Evolutionary conservation across 1,140 invertebrate genomes (phyloP).

Genomic region (Luehdorfia chinensis): DNA sequence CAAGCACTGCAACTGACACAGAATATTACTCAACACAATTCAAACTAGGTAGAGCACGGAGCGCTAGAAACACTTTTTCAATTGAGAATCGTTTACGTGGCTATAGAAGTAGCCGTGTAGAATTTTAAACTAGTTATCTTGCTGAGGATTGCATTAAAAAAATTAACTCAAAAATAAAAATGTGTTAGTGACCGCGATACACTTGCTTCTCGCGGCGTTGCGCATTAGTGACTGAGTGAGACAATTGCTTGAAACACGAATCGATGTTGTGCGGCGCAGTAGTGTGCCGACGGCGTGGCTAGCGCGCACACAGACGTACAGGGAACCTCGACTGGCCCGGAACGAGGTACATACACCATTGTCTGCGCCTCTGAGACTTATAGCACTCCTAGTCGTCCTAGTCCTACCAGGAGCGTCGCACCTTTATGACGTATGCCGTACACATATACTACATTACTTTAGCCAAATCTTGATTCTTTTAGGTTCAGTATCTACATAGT

Average conservation of each 20-base stretch:
- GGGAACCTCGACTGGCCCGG: slow-evolving; percentile 25
- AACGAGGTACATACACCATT: slow-evolving; percentile 36
- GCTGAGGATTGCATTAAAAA: slow-evolving; percentile 49
- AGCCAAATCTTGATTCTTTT: no score
- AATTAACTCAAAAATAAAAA: slow-evolving; percentile 60
- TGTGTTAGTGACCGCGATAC: slow-evolving; percentile 36
- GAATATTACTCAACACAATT: slow-evolving; percentile 70
- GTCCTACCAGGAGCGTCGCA: slow-evolving; percentile 4
- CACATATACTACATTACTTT: background rate
- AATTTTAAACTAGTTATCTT: slow-evolving; percentile 51
- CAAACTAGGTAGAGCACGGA: slow-evolving; percentile 46
- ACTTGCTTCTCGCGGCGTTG: slow-evolving; percentile 64
- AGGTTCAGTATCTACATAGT: no score
- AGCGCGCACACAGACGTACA: slow-evolving; percentile 36
- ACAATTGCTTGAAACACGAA: slow-evolving; percentile 56
- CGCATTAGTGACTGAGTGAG: slow-evolving; percentile 70
- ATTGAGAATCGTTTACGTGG: slow-evolving; percentile 30
- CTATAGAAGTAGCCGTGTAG: slow-evolving; percentile 34
- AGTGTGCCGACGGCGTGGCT: slow-evolving; percentile 36
- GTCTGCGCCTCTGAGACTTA: slow-evolving; percentile 24
- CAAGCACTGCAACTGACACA: slow-evolving; percentile 68
- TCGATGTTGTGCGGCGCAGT: slow-evolving; percentile 55
- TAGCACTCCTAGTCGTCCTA: no score
- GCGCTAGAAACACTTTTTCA: slow-evolving; percentile 33
- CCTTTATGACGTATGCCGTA: background rate